Conservation (phyloP, 2,888 invertebrate species). For the Polietes domitor region DNA sequence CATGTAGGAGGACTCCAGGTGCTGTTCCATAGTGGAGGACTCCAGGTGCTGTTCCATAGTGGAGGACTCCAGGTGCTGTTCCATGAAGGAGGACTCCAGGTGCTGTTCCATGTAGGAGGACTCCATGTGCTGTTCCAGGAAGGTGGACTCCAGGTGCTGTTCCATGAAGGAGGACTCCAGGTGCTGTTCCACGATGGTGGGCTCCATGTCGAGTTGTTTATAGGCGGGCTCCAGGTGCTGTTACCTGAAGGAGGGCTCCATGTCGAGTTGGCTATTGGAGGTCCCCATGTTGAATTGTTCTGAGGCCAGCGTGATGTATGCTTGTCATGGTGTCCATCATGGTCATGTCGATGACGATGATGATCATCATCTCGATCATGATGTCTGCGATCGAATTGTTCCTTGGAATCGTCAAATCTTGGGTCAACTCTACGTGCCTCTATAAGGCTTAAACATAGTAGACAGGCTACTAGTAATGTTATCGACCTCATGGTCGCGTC, state of each 20-base stretch:
- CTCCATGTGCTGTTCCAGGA: background rate
- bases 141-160: too few species aligned
- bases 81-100: background rate
- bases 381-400: background rate
- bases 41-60: background rate
- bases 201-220: background rate
- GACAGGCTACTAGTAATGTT: background rate
- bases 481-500: background rate
- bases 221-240: background rate
- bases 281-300: background rate
- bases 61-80: background rate
- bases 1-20: background rate
- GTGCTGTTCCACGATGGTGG: background rate
- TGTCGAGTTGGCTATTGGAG: background rate
- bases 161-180: too few species aligned
- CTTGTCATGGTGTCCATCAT: background rate
- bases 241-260: background rate
- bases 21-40: background rate
- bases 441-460: background rate
- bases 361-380: background rate
- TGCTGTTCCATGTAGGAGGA: background rate
- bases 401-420: background rate
- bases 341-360: background rate
- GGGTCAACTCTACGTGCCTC: background rate
- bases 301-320: too few species aligned